Evolutionary conservation across 2,797 vertebrate genomes (phyloP).

Genomic region (Kryptopterus vitreolus): DNA sequence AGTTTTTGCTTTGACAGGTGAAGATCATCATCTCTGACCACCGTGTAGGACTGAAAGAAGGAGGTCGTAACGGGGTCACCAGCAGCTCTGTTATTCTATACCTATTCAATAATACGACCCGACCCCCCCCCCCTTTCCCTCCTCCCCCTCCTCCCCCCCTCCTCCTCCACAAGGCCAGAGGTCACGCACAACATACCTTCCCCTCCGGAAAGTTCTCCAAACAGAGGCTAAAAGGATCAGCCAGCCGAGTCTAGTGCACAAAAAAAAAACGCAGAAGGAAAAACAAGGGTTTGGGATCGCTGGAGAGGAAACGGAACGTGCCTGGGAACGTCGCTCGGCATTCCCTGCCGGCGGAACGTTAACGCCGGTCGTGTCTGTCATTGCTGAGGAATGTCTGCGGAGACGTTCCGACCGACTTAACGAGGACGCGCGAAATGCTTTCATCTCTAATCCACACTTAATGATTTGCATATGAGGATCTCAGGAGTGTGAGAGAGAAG

Average conservation of each 20-base stretch:
- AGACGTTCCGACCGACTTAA: conserved; percentile 79
- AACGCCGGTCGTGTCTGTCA: conserved; percentile 79
- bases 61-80: conserved; percentile 67
- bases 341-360: conserved; percentile 75
- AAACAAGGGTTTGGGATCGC: conserved; percentile 21
- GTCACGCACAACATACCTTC: conserved; percentile 64
- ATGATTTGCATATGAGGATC: conserved; percentile 77
- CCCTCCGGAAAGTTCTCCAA: conserved; percentile 61
- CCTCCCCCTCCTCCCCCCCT: too few relatives aligned
- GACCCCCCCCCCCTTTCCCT: conserved; percentile 49
- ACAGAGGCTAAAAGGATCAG: conserved; percentile 56
- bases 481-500: too few relatives aligned
- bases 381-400: conserved; percentile 76
- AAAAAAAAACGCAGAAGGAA: neutral
- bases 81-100: conserved; percentile 71
- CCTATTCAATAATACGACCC: conserved; percentile 71
- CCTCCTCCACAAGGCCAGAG: conserved; percentile 59
- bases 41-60: conserved; percentile 65
- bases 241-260: conserved; percentile 43
- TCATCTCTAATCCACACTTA: conserved; percentile 80
- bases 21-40: conserved; percentile 76
- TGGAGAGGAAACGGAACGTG: conserved; percentile 7
- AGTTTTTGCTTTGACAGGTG: conserved; percentile 80
- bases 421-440: conserved; percentile 74
- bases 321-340: conserved; percentile 21